These are phyloP conservation scores for Ennomos fuscantarius DNA, from an alignment of 2,888 invertebrate genomes.

Conservation along the genomic window DNA sequence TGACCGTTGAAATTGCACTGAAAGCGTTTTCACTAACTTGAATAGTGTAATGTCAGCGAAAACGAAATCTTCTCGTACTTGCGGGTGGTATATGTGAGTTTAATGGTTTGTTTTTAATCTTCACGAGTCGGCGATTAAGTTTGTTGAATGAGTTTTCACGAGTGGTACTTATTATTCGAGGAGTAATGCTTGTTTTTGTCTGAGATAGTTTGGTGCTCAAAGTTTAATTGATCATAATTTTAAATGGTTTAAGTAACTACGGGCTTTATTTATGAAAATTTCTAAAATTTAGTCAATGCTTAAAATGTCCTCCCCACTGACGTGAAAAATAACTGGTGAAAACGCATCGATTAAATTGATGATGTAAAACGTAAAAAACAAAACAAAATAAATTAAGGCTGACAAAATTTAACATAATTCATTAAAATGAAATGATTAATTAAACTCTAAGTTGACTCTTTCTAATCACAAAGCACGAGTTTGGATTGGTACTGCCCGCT, in stretches of 20 bases:
- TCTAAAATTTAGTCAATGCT: no score
- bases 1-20: slow-evolving; percentile 57
- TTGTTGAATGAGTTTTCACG: slow-evolving; percentile 10
- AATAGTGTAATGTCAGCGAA: slow-evolving; percentile 28
- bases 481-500: slow-evolving; percentile 9
- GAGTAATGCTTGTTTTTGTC: slow-evolving; percentile 14
- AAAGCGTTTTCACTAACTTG: slow-evolving; percentile 57
- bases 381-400: no score
- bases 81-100: slow-evolving; percentile 41
- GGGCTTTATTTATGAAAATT: no score
- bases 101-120: slow-evolving; percentile 42
- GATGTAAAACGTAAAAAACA: no score
- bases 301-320: no score
- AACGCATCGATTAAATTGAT: no score
- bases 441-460: background rate
- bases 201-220: slow-evolving; percentile 8
- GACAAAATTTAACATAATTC: background rate
- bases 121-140: slow-evolving; percentile 30
- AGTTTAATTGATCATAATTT: slow-evolving; percentile 2
- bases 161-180: slow-evolving; percentile 6
- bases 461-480: slow-evolving; percentile 16
- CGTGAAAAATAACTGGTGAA: no score
- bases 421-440: no score
- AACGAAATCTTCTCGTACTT: slow-evolving; percentile 19
- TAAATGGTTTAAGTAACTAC: background rate